Evolutionary conservation across 2,888 invertebrate genomes (phyloP), one percentile per base, ranked within the genome.

Genomic region (Aplocera efformata): DNA sequence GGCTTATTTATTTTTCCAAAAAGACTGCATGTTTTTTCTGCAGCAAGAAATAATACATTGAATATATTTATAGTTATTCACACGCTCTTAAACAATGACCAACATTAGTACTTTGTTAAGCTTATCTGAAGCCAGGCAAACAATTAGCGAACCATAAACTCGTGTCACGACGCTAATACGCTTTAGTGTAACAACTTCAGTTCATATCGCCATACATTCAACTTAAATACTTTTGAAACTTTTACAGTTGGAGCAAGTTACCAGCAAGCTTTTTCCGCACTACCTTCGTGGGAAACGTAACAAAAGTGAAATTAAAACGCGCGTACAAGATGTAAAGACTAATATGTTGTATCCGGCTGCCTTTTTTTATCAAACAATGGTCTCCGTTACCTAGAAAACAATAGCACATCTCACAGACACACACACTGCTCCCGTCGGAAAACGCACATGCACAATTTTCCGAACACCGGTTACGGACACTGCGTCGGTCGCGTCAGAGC

Each of bases 371-470:
- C 22, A 61, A 77, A 77, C 66, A 79, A 72, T 69, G 68, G 67
- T 72, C 61, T 60, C 72, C 68, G 54, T 86, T 85, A 88, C 88
- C 88, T 88, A 88, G 81, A 80, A 84, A 88, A 88, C 83, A 86
- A 88, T 82, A 81, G 84, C 86, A 88, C 86, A 86, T 88, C 78
- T 79, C 88, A 86, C 85, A 80, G 79, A 71, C 82, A 86, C 85
- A 85, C 78, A 86, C 86, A 85, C 85, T 82, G 77, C 79, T 76
- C 68, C 75, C 71, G 72, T 78, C 85, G 86, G 86, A 85, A 86
- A 88, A 83, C 83, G 86, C 86, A 88, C 86, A 88, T 85, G 82
- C 86, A 88, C 86, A 88, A 86, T 86, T 88, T 85, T 85, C 86
- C 86, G 85, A 85, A 82, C 81, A 80, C 79, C 84, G 79, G 74